Evolutionary conservation across 2,888 invertebrate genomes (phyloP).

Genomic region (Pristionchus entomophagus): DNA sequence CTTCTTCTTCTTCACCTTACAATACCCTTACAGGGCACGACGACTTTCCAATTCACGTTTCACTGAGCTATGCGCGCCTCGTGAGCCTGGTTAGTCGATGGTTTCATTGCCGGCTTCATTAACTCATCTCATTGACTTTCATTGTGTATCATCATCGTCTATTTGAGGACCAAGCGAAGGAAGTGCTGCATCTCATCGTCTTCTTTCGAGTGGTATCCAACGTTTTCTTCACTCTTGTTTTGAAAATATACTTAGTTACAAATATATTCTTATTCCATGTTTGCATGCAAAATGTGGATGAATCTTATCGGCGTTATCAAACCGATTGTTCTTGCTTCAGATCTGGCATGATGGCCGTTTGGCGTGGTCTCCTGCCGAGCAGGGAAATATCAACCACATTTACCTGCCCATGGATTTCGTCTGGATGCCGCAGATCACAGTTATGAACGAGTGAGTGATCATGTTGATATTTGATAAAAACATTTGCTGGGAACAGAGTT

Average conservation of each 20-base stretch:
- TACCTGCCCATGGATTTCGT: slow-evolving; percentile 3
- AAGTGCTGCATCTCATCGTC: slow-evolving; percentile 22
- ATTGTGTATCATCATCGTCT: too few species aligned
- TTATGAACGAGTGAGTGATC: slow-evolving; percentile 25
- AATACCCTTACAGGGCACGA: background rate
- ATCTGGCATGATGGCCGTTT: slow-evolving; percentile 36
- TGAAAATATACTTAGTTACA: background rate
- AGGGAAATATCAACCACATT: slow-evolving; percentile 8
- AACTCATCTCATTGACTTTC: too few species aligned
- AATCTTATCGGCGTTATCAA: too few species aligned
- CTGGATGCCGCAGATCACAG: slow-evolving; percentile 3
- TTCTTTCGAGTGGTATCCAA: background rate
- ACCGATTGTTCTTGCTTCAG: background rate
- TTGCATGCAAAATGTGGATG: background rate
- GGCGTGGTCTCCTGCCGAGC: background rate
- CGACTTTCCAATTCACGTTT: background rate
- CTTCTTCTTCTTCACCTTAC: too few species aligned
- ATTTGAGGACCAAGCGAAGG: slow-evolving; percentile 16
- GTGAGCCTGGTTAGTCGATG: background rate
- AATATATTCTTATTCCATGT: background rate
- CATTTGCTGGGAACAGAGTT: too few species aligned
- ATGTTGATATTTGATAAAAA: background rate
- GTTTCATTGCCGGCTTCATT: background rate
- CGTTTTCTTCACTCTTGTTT: background rate
- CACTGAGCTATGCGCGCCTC: slow-evolving; percentile 20